These are phyloP conservation scores for Orussus abietinus DNA, from an alignment of 1,140 invertebrate genomes.

Conservation along the genomic window DNA sequence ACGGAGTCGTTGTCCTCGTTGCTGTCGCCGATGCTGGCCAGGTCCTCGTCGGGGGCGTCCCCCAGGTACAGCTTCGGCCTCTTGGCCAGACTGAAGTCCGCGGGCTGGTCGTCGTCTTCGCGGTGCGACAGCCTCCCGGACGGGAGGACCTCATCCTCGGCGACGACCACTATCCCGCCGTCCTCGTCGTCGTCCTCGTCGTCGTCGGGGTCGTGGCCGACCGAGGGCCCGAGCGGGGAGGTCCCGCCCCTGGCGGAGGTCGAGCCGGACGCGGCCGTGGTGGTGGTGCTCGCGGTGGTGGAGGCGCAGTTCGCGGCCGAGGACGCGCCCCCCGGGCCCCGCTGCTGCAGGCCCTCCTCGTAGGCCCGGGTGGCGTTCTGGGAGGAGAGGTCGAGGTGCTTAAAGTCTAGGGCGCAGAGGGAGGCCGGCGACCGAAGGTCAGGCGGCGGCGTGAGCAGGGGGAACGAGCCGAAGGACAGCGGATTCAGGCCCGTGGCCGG, in stretches of 20 bases:
- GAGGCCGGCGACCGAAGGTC: constrained; percentile 63
- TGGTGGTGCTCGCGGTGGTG: constrained; percentile 14
- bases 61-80: constrained; percentile 58
- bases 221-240: constrained; percentile 37
- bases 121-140: constrained; percentile 28
- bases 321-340: constrained; percentile 60
- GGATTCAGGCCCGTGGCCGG: constrained; percentile 60
- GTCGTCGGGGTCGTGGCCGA: constrained; percentile 32
- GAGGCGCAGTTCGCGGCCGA: constrained; percentile 56
- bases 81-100: constrained; percentile 67
- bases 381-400: constrained; percentile 61
- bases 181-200: constrained; percentile 64
- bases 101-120: constrained; percentile 58
- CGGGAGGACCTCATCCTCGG: constrained; percentile 34
- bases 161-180: constrained; percentile 46
- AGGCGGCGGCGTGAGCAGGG: constrained; percentile 69
- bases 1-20: constrained; percentile 67
- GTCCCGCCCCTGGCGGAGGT: constrained; percentile 22
- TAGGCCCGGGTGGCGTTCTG: constrained; percentile 35
- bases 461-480: constrained; percentile 72
- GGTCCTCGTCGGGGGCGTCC: constrained; percentile 63
- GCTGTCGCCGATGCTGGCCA: constrained; percentile 65
- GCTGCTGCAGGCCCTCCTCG: constrained; percentile 50
- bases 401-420: constrained; percentile 63
- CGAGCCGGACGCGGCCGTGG: constrained; percentile 8